Conservation (phyloP, 2,113 vertebrate species). For the Sula dactylatra region DNA sequence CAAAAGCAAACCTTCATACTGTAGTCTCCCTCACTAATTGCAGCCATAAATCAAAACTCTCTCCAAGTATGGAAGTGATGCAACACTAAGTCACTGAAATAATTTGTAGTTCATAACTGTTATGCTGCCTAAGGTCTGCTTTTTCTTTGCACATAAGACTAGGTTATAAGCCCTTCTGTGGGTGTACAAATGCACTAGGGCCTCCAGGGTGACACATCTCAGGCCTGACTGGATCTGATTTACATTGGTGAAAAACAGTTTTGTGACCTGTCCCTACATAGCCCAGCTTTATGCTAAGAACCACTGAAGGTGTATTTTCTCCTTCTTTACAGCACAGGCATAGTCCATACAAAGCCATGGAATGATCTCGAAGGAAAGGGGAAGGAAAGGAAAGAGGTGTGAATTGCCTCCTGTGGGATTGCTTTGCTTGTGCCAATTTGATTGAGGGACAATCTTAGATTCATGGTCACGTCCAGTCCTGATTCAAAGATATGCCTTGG, state of each 20-base stretch:
- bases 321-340: neutral
- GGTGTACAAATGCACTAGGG: neutral
- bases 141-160: neutral
- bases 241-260: neutral
- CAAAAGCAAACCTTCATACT: neutral
- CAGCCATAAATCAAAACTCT: slow-evolving; percentile 23
- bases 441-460: neutral
- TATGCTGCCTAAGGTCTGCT: neutral
- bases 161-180: neutral
- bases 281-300: neutral
- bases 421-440: neutral
- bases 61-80: neutral
- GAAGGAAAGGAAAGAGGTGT: neutral
- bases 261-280: neutral
- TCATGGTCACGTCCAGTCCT: neutral
- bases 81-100: neutral
- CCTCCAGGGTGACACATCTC: neutral
- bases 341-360: neutral
- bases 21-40: neutral
- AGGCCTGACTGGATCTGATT: neutral
- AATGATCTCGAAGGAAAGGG: neutral
- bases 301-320: neutral
- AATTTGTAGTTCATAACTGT: neutral
- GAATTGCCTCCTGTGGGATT: neutral
- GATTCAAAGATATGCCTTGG: neutral